Conservation (phyloP, 2,113 vertebrate species). For the Microcebus griseorufus region DNA sequence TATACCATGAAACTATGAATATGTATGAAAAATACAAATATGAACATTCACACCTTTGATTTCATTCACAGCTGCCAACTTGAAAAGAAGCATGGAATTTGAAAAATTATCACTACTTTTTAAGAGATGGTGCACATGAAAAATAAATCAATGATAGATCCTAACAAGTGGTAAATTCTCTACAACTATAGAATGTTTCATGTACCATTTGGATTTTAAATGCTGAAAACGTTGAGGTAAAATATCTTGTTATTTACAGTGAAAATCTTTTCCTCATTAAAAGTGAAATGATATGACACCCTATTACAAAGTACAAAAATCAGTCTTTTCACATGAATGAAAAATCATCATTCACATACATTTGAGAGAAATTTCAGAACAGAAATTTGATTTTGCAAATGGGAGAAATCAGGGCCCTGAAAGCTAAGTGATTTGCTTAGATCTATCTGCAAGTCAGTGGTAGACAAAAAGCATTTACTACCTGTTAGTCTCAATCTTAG, state of each 20-base stretch:
- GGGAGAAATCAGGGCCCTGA: background rate
- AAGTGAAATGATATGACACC: background rate
- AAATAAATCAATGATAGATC: background rate
- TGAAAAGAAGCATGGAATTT: background rate
- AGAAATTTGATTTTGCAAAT: conserved; percentile 9
- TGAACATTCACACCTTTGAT: background rate
- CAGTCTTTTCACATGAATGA: background rate
- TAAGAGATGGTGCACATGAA: background rate
- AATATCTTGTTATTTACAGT: background rate
- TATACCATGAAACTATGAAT: background rate
- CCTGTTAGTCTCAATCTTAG: background rate
- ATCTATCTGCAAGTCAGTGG: background rate
- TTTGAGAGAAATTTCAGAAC: background rate
- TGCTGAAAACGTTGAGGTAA: conserved; percentile 3
- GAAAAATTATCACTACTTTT: background rate
- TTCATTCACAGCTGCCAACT: background rate
- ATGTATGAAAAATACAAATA: background rate
- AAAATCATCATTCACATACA: background rate
- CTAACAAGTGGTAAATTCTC: background rate
- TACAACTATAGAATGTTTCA: background rate
- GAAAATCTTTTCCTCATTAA: conserved; percentile 22
- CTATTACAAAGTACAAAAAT: background rate
- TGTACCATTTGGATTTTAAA: background rate
- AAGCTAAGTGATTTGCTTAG: background rate
- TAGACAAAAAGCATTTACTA: background rate